Base-by-base conservation (phyloP, 1,140 invertebrate genomes). In the Drosophila sulfurigaster region DNA sequence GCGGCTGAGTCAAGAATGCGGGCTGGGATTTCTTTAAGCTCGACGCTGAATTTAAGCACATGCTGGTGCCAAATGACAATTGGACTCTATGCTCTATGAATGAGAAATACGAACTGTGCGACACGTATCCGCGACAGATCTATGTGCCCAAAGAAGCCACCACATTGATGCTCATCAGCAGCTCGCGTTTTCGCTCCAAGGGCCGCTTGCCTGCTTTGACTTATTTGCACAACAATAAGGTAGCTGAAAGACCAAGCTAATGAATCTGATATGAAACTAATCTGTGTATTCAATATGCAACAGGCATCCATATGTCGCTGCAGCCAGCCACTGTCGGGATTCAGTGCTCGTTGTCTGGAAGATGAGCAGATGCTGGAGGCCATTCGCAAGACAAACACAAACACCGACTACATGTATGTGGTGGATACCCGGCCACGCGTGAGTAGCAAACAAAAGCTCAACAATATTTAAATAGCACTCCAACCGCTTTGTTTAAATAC, bases 361-460 rank as follows among this genome's bases (percentile, higher is more conserved):
- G 99, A 99, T 93, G 99, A 99, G 92, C 96, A 98, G 93, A 96
- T 99, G 95, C 94, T 99, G 67, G 96, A 99, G 91, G 96, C 97
- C 91, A 98, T 99, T 66, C 94, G 98, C 20, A 95, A 96, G 89
- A 96, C 98, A n/a, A 99, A 99, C 94, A 96, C 97, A 0, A 96
- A 97, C 89, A 96, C 96, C 13, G 95, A 95, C 67, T 97, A 96
- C 91, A 98, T 99, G 96, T 99, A 98, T 93, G 98, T 99, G 25
- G 98, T 99, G 25, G 99, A 99, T 93, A 99, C 99, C 5, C 94
- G 99, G 92, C 99, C 99, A 20, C 96, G 96, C 93, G 98, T 99
- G 93, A 94, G 93, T 80, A 5, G 35, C 2, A 7, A 46, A 16
- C 7, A 48, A 30, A 30, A 2, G n/a, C 59, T 54, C 64, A 67